Evolutionary conservation across 2,888 invertebrate genomes (phyloP), one percentile per base, ranked within the genome.

Genomic region (Cyclophora punctaria): DNA sequence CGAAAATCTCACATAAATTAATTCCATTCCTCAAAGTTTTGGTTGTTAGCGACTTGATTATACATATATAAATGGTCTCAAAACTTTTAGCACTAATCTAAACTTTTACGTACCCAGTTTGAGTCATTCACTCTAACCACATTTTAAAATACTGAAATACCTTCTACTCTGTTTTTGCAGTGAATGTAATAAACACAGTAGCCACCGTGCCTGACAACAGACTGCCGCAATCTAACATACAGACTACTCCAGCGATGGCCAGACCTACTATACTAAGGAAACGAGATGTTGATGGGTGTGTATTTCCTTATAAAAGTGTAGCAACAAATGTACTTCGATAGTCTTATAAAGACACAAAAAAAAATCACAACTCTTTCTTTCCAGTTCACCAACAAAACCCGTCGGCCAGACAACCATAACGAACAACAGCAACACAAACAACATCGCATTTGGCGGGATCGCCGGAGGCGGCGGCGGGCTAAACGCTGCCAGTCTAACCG

Each of bases 201-300:
- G 71, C 75, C 67, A 77, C 69, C 3, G 49, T 75, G 34, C 51
- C 70, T 0, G 84, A 84, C 5, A 63, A 57, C 6, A 62, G 78
- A 3, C 60, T 70, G 35, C 54, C 69, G 51, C 52, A 56, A 45
- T 55, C 72, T 3, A 60, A 75, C 7, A 57, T 69, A 5, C 68
- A 73, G 34, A 65, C 67, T 34, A 90, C 73, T 0, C 90, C 91
- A 49, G 90, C 92, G 4, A 91, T 94, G 20, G 95, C 95, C 1
- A 80, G 96, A 57, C 96, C 96, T 1, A 95, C 95, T 68, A 95
- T 98, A 83, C 83, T 98, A 52, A 90, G 97, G 53, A 98, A 98
- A 83, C 90, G 97, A 42, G 97, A 97, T 62, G 91, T 93, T 47
- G 97, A 97, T 52, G 92, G 92, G 92, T 92, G 73, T 76, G 80